Evolutionary conservation across 2,888 invertebrate genomes (phyloP).

Genomic region (Drosophila paranaensis): DNA sequence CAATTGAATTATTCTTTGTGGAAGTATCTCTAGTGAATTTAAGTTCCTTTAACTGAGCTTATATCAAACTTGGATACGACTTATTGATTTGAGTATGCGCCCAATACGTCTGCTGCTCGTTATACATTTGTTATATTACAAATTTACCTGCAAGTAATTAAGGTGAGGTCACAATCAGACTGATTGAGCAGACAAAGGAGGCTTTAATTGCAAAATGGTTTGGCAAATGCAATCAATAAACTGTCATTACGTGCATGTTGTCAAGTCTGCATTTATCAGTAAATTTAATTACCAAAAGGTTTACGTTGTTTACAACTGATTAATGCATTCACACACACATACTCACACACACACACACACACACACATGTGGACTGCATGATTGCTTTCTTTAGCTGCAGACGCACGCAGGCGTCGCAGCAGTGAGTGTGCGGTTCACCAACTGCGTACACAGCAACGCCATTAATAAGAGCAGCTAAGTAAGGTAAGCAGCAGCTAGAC

Average conservation of each 20-base stretch:
- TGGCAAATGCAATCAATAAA: conserved; percentile 31
- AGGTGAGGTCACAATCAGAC: neutral
- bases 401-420: conserved; percentile 24
- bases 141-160: neutral
- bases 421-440: conserved; percentile 47
- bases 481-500: neutral
- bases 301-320: conserved; percentile 55
- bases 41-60: no score
- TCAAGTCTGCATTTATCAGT: conserved; percentile 43
- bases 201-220: conserved; percentile 26
- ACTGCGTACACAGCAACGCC: conserved; percentile 22
- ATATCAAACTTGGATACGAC: neutral
- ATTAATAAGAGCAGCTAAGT: conserved; percentile 45
- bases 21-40: neutral
- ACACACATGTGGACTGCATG: neutral
- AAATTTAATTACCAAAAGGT: conserved; percentile 58
- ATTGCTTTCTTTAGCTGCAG: conserved; percentile 15
- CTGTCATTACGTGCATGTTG: conserved; percentile 35
- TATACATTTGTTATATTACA: neutral
- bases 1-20: no score
- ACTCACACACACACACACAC: neutral
- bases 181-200: conserved; percentile 10
- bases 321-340: conserved; percentile 33
- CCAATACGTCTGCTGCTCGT: neutral
- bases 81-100: neutral